These are phyloP conservation scores for Haemorhous mexicanus DNA, from an alignment of 2,113 vertebrate genomes.

Conservation along the genomic window DNA sequence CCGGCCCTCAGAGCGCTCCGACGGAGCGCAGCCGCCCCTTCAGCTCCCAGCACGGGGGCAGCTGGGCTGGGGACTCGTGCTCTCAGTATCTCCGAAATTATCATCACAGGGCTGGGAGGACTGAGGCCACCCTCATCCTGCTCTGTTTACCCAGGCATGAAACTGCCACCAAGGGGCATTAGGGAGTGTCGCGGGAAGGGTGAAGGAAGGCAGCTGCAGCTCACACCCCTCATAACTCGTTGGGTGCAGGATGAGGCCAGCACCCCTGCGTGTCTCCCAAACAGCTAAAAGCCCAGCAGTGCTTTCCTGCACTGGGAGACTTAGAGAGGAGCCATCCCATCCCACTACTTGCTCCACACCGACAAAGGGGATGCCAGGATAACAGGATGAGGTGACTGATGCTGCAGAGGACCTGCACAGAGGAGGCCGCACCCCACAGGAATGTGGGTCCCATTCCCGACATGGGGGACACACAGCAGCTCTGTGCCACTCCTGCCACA, in stretches of 20 bases:
- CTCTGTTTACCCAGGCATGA: no score
- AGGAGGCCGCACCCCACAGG: background rate
- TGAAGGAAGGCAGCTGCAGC: background rate
- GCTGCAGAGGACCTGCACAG: rapidly evolving
- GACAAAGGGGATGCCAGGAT: background rate
- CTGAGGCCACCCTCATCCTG: background rate
- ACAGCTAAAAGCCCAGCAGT: background rate
- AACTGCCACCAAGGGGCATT: background rate
- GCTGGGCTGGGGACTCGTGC: rapidly evolving
- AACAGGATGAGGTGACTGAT: background rate
- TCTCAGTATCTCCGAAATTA: background rate
- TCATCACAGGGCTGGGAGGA: background rate
- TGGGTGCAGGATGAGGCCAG: background rate
- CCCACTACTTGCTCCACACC: rapidly evolving
- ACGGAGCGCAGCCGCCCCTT: background rate
- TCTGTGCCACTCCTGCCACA: background rate
- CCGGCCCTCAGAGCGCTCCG: background rate
- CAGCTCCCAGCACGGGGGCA: no score
- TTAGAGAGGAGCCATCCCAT: background rate
- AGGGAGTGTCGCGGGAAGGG: background rate
- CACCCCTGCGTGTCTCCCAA: rapidly evolving
- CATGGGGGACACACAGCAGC: rapidly evolving
- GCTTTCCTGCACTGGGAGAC: background rate
- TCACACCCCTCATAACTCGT: rapidly evolving
- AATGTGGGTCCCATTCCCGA: rapidly evolving